Evolutionary conservation across 1,140 invertebrate species (phyloP), one percentile per base, ranked within the genome.

Genomic region (Tribolium castaneum): DNA sequence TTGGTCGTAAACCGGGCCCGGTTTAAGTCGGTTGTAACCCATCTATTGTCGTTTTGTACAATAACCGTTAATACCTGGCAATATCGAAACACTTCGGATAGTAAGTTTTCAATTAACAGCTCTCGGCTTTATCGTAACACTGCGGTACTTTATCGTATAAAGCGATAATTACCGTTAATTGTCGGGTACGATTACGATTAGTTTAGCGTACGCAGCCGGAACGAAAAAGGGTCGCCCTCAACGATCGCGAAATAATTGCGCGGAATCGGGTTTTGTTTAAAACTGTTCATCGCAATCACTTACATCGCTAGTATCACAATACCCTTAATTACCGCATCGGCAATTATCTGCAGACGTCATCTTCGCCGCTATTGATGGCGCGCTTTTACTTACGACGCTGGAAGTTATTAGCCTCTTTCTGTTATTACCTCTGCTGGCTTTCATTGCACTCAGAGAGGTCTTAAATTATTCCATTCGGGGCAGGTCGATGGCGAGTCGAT

Each of bases 311-410:
- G 25, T 66, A 66, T 66, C 59, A 72, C 71, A 73, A 73, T 73
- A 54, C 71, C 71, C 71, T 73, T 73, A 73, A 52, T 73, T 54
- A 73, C 71, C 12, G 45, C 19, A 73, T 54, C 14, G 49, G 71
- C 71, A 73, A 73, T 73, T 73, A 73, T 73, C 49, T 54, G 49
- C 71, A 73, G 71, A 54, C 71, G 71, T 73, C 49, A 73, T 73
- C 71, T 51, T 51, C 19, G 30, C 19, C 30, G 19, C 45, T 54
- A 73, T 73, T 49, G 39, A 51, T 72, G 66, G 13, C n/a, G n/a
- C 4, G 70, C 25, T 72, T 72, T 73, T 66, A 66, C 59, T 66
- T 66, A 66, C 59, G 14, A 35, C 12, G 25, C 25, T 66, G 59
- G 10, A 66, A 66, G 59, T 66, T 66, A 66, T 66, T 66, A 66